Conservation (phyloP, 1,140 invertebrate species). For the Psix sp. region DNA sequence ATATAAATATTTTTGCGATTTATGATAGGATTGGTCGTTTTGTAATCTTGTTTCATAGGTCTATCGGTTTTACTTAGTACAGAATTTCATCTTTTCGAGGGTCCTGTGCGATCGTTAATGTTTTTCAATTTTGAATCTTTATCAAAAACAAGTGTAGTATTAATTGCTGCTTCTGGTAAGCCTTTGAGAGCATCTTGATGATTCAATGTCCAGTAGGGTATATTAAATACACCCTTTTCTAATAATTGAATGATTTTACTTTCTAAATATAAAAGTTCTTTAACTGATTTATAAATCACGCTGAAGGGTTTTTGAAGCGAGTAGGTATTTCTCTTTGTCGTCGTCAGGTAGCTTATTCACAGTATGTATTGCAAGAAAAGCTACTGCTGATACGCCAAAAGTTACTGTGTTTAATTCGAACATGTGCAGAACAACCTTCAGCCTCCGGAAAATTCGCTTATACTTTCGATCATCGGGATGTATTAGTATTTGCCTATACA, state of each 20-base stretch:
- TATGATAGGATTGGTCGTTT: slow-evolving; percentile 28
- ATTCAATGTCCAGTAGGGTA: slow-evolving; percentile 65
- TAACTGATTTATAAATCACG: slow-evolving; percentile 70
- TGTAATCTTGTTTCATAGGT: slow-evolving; percentile 1
- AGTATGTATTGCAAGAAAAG: slow-evolving; percentile 12
- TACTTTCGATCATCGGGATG: slow-evolving; percentile 11
- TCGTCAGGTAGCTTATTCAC: slow-evolving; percentile 15
- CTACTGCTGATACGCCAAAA: slow-evolving; percentile 9
- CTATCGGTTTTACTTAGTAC: slow-evolving; percentile 6
- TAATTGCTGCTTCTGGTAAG: not conserved
- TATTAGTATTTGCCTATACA: slow-evolving; percentile 51
- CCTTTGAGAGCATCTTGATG: not conserved
- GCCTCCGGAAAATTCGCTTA: slow-evolving; percentile 43
- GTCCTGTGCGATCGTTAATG: slow-evolving; percentile 7
- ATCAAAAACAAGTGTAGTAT: not conserved
- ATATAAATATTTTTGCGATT: slow-evolving; percentile 44
- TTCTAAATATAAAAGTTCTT: not conserved
- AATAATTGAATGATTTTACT: slow-evolving; percentile 53
- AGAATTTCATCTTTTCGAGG: not conserved
- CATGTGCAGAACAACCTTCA: too few relatives aligned
- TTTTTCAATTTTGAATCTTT: slow-evolving; percentile 7
- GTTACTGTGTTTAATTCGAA: slow-evolving; percentile 29
- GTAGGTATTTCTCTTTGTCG: slow-evolving; percentile 1
- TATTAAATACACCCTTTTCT: slow-evolving; percentile 56
- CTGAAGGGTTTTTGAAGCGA: slow-evolving; percentile 25